Evolutionary conservation across 2,888 invertebrate genomes (phyloP), one percentile per base, ranked within the genome.

Genomic region (Phasia obesa): DNA sequence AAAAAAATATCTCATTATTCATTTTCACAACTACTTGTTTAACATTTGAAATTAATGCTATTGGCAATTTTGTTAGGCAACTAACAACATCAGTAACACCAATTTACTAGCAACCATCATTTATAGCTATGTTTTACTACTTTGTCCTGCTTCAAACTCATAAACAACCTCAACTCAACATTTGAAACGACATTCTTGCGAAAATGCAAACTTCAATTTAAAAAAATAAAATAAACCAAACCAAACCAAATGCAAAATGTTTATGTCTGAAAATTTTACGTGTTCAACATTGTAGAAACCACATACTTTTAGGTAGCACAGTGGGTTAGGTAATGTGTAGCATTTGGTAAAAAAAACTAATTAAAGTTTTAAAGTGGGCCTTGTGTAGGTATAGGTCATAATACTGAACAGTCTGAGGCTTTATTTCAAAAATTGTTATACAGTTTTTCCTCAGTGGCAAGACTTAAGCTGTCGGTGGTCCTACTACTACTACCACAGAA

Each of bases 11-110:
- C 35, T 31, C 60, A 83, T 71, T 53, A 57, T 49, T 83, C 55
- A 75, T 59, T 75, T 71, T 71, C 19, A 42, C 69, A 75, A 70
- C 75, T 65, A 65, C 65, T 55, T 59, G 67, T 62, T 65, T 65
- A 67, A 83, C 49, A 75, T 83, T 67, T 38, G 42, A 79, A 76
- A 71, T 76, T 70, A 83, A 79, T 76, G 75, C 75, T 21, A 27
- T 23, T 59, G 60, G 74, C 74, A 78, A 51, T 77, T 51, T 59
- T 55, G 62, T 77, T 69, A 55, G 62, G 53, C 77, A 64, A 62
- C 51, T 62, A 67, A 69, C 31, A 70, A 55, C 62, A 70, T 62
- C n/a, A 70, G 47, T 55, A 70, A 47, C 62, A 77, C 44, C 35
- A 53, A 53, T 38, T 27, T 38, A 27, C 42, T 25, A 31, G 25